phyloP scores from a whole-genome alignment of 2,888 invertebrate species.

The Itoplectis maculator region DNA sequence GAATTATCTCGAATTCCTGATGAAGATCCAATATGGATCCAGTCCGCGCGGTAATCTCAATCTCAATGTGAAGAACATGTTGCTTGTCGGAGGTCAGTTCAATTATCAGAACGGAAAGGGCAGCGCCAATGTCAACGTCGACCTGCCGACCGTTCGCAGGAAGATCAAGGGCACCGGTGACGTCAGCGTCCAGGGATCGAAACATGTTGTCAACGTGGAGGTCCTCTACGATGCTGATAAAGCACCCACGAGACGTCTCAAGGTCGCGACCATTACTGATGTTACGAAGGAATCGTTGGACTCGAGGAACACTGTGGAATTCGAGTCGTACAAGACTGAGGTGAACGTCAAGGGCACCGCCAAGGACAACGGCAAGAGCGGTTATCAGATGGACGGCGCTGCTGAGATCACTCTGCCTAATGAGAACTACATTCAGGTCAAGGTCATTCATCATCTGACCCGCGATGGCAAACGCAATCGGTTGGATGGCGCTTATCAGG shows the following conservation, averaged over 20 bases:
- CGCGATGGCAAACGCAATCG: constrained; percentile 74
- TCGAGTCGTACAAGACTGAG: constrained; percentile 85
- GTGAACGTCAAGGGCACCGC: constrained; percentile 85
- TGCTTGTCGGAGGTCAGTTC: constrained; percentile 88
- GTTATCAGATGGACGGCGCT: constrained; percentile 85
- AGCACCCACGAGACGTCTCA: constrained; percentile 89
- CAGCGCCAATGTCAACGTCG: constrained; percentile 86
- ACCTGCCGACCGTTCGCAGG: constrained; percentile 86
- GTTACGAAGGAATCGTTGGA: constrained; percentile 86
- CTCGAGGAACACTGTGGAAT: constrained; percentile 87
- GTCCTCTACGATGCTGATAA: constrained; percentile 89
- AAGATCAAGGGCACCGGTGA: constrained; percentile 85
- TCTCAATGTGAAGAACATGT: constrained; percentile 87
- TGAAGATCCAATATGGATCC: constrained; percentile 85
- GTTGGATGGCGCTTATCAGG: constrained; percentile 69
- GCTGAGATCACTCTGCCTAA: constrained; percentile 86
- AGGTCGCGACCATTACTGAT: constrained; percentile 88
- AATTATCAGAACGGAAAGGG: constrained; percentile 89
- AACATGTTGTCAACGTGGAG: constrained; percentile 87
- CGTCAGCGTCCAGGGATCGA: constrained; percentile 87
- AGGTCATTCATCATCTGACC: constrained; percentile 82
- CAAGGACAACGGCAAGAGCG: constrained; percentile 82
- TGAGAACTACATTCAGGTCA: constrained; percentile 84
- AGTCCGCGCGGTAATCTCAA: constrained; percentile 86
- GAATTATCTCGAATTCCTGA: constrained; percentile 86